Evolutionary conservation across 2,888 invertebrate genomes (phyloP).

Genomic region (Zele albiditarsus): DNA sequence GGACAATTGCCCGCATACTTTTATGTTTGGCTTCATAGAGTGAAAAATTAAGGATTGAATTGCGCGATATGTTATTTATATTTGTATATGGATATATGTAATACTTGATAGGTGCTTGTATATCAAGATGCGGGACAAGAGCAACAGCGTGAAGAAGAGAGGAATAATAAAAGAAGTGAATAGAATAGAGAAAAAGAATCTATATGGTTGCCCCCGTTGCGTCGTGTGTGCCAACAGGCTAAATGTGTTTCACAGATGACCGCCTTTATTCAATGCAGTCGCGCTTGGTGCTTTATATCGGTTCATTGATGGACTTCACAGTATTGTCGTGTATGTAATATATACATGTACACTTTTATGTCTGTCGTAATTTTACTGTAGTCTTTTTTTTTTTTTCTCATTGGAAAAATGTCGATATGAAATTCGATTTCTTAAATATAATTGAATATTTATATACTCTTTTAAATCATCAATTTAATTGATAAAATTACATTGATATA

Average conservation of each 20-base stretch:
- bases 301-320: constrained; percentile 47
- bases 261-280: constrained; percentile 66
- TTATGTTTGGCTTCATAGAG: neutral
- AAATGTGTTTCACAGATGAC: constrained; percentile 72
- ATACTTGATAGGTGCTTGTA: neutral
- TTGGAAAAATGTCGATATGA: neutral
- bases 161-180: constrained; percentile 38
- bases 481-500: too few relatives aligned
- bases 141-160: neutral
- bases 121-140: constrained; percentile 3
- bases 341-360: too few relatives aligned
- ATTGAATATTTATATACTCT: too few relatives aligned
- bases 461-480: too few relatives aligned
- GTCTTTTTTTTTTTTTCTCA: neutral
- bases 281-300: constrained; percentile 41
- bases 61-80: neutral
- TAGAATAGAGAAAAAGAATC: constrained; percentile 37
- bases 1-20: constrained; percentile 7
- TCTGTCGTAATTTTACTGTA: too few relatives aligned
- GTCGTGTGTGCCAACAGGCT: constrained; percentile 72
- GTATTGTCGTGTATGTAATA: neutral
- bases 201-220: constrained; percentile 61
- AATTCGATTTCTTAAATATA: too few relatives aligned
- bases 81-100: neutral
- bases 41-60: constrained; percentile 10